Conservation (phyloP, 2,888 invertebrate species). For the Imbricaverruca yamaguchii region DNA sequence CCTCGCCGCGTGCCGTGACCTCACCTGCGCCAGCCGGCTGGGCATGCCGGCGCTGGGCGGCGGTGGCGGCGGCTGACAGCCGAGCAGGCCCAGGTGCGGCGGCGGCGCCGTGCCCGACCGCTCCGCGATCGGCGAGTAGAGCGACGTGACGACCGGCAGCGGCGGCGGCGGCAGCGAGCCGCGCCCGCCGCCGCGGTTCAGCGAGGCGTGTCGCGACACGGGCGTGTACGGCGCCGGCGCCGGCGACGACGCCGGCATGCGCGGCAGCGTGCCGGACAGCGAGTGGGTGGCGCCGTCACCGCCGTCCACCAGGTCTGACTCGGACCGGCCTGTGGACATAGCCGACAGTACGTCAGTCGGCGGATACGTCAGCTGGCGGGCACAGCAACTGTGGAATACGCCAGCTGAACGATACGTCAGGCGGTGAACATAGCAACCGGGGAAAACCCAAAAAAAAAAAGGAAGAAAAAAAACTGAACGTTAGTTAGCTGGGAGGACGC, state of each 20-base stretch:
- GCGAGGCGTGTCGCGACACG: conserved; percentile 12
- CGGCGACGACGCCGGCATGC: background rate
- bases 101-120: conserved; percentile 11
- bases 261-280: conserved; percentile 19
- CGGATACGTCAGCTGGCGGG: too few species aligned
- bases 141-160: background rate
- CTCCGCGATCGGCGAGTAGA: conserved; percentile 10
- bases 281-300: background rate
- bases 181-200: conserved; percentile 11
- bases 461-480: too few species aligned
- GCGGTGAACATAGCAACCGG: too few species aligned
- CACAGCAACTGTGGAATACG: too few species aligned
- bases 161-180: conserved; percentile 5
- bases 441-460: too few species aligned
- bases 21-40: background rate
- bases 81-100: background rate
- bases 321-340: background rate
- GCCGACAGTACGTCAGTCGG: too few species aligned
- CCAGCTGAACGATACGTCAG: too few species aligned
- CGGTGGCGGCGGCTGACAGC: conserved; percentile 14
- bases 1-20: background rate
- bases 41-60: background rate
- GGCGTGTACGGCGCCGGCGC: conserved; percentile 7
- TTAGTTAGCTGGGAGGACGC: too few species aligned
- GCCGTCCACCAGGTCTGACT: conserved; percentile 17